Evolutionary conservation across 2,888 invertebrate species (phyloP), one percentile per base, ranked within the genome.

Genomic region (Amorpha juglandis): DNA sequence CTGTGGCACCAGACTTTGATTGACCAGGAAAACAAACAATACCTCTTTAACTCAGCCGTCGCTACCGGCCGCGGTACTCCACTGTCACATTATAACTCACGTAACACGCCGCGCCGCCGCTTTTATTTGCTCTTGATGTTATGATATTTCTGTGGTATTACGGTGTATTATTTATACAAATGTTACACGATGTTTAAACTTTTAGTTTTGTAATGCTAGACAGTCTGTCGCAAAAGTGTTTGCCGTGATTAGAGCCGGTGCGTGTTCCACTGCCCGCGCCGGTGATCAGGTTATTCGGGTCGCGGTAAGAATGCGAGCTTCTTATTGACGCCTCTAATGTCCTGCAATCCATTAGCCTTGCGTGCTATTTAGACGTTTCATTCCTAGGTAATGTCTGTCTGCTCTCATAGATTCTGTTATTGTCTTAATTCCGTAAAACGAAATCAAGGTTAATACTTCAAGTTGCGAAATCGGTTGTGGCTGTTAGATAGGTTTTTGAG

Each of bases 271-370:
- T 53, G 48, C 11, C 47, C 8, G 51, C 42, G 19, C 21, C 63
- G 19, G 53, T 53, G 52, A 84, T 81, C 77, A 79, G 83, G 84
- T 80, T 79, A 81, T 80, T 58, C 19, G 81, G 85, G 85, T 85
- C 84, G 75, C 77, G 71, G 71, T 77, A 78, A 84, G 91, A 88
- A 92, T 91, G 89, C 80, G 77, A 79, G 79, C 81, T 78, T 80
- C 84, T 86, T 86, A 88, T 89, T 89, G 89, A 86, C 86, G 84
- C 83, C 83, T 82, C 82, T 83, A 81, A 82, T 83, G 78, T 78
- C 79, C 78, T 82, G 84, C 82, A 79, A 83, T 81, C 83, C 83
- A 87, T 89, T 88, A 90, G 86, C 89, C 90, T 91, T 88, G 92
- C 83, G 78, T 75, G 87, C 87, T 87, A 84, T 88, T 90, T 87